phyloP scores from a whole-genome alignment of 2,888 invertebrate species.

The Leptura quadrifasciata region DNA sequence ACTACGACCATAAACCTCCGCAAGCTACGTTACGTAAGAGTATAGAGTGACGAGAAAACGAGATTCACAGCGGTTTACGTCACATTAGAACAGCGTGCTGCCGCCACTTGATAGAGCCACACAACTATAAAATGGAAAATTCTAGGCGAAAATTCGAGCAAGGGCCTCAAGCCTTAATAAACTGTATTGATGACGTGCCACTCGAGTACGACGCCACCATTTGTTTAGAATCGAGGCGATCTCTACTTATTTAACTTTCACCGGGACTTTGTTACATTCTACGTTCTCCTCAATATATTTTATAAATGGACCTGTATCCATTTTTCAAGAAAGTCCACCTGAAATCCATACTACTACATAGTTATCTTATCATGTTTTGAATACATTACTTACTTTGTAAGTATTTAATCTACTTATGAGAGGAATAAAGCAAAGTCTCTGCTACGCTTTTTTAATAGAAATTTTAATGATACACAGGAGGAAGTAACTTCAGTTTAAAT shows the following conservation, averaged over 20 bases:
- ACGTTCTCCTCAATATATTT: neutral
- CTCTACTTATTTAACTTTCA: conserved; percentile 1
- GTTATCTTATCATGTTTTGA: no score
- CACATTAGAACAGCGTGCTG: conserved; percentile 63
- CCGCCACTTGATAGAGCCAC: conserved; percentile 67
- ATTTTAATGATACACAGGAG: no score
- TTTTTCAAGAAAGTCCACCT: no score
- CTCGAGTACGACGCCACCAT: conserved; percentile 54
- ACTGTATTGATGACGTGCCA: conserved; percentile 59
- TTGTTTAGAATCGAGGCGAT: conserved; percentile 39
- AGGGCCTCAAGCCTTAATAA: conserved; percentile 50
- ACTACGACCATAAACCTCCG: conserved; percentile 60
- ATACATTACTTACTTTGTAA: no score
- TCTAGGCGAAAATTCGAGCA: conserved; percentile 60
- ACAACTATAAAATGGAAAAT: conserved; percentile 67
- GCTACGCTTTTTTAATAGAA: no score
- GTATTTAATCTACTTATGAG: no score
- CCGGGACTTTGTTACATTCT: neutral
- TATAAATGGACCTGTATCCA: no score
- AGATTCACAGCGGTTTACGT: conserved; percentile 57
- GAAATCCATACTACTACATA: no score
- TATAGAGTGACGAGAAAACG: conserved; percentile 55
- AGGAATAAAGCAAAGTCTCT: no score
- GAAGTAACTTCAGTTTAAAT: no score
- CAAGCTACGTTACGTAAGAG: conserved; percentile 50